A percentile compares a stretch with the other conserved stretches of the same genome.
Conservation (phyloP, 1,140 invertebrate species). For the Linepithema humile region DNA sequence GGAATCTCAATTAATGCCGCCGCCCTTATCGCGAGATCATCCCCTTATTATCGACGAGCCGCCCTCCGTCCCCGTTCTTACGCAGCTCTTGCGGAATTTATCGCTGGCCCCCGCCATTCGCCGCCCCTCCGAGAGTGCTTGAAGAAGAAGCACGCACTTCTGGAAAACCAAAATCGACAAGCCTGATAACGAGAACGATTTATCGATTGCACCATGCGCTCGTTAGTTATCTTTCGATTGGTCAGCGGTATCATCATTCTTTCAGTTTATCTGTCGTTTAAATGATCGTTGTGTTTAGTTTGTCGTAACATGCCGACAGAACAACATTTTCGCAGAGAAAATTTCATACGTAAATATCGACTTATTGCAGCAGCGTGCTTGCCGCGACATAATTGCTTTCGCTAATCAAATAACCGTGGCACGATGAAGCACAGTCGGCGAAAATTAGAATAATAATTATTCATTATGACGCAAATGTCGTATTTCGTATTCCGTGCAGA, state of each 20-base stretch:
- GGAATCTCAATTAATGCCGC: constrained; percentile 81
- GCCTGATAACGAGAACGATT: constrained; percentile 39
- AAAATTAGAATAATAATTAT: constrained; percentile 52
- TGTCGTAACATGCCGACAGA: neutral
- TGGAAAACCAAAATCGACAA: constrained; percentile 47
- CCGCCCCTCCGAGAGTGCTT: constrained; percentile 10
- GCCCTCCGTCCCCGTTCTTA: constrained; percentile 48
- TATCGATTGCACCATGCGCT: constrained; percentile 27
- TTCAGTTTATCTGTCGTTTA: neutral
- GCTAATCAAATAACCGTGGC: constrained; percentile 11
- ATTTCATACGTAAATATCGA: neutral
- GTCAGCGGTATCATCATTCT: neutral
- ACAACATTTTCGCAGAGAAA: neutral
- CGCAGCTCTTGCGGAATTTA: constrained; percentile 74
- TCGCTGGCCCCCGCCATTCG: constrained; percentile 49
- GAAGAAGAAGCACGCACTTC: constrained; percentile 51
- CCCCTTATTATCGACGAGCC: constrained; percentile 79
- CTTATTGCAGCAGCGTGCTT: neutral
- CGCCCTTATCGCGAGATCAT: constrained; percentile 79
- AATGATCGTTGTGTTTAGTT: neutral
- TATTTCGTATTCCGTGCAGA: constrained; percentile 6
- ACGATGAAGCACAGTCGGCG: constrained; percentile 14
- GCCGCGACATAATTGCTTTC: neutral
- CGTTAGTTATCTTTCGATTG: constrained; percentile 25
- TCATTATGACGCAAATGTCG: constrained; percentile 16